Conservation (phyloP, 2,113 vertebrate species). For the Perca flavescens region DNA sequence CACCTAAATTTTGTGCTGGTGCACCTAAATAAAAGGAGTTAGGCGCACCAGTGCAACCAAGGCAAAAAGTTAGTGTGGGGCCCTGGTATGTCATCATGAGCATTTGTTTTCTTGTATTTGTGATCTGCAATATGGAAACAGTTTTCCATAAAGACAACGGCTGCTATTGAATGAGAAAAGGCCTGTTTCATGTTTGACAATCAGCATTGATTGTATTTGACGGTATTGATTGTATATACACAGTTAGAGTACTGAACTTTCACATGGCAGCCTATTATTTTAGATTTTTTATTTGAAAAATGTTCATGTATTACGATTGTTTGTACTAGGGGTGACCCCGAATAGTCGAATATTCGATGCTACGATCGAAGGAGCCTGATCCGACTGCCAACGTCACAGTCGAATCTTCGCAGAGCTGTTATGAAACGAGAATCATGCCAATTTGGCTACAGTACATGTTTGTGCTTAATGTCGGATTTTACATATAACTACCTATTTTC, state of each 20-base stretch:
- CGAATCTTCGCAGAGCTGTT: no score
- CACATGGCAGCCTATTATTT: neutral
- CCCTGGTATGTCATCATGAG: neutral
- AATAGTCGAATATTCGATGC: no score
- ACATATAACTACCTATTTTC: no score
- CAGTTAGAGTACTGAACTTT: neutral
- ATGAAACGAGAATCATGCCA: no score
- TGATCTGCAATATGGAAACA: neutral
- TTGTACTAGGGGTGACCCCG: neutral
- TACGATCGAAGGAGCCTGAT: no score
- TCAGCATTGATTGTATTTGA: neutral
- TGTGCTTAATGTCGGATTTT: no score
- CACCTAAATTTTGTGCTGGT: no score
- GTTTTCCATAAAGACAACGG: neutral
- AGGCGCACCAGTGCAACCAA: no score
- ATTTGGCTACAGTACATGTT: no score
- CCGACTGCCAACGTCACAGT: no score
- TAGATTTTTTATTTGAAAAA: neutral
- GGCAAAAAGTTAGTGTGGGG: no score
- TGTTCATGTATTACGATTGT: neutral
- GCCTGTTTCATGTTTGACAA: neutral
- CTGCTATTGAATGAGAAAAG: neutral
- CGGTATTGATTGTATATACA: neutral
- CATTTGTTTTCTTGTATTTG: slow-evolving; percentile 12
- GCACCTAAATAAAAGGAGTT: no score